phyloP scores from a whole-genome alignment of 2,888 invertebrate species.

The Perithous albicinctus region DNA sequence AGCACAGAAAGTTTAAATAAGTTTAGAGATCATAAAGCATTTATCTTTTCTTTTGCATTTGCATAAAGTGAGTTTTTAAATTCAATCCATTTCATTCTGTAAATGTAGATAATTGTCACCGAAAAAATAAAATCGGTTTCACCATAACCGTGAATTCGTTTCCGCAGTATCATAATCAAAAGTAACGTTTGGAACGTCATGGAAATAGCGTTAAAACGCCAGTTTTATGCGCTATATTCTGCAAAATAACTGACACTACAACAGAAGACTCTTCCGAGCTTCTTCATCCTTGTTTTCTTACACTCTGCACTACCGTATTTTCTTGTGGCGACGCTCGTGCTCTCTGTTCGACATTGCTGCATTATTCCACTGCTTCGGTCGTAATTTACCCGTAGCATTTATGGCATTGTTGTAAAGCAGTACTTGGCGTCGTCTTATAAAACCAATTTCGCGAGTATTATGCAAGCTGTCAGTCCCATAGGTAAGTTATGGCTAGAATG shows the following conservation, averaged over 20 bases:
- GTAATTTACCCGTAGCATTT: constrained; percentile 83
- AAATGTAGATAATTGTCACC: too few relatives aligned
- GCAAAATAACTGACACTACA: constrained; percentile 49
- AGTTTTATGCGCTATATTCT: constrained; percentile 48
- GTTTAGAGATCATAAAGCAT: too few relatives aligned
- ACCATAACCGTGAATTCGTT: too few relatives aligned
- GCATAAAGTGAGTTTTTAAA: too few relatives aligned
- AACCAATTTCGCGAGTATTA: constrained; percentile 84
- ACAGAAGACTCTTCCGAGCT: constrained; percentile 8
- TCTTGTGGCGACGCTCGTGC: constrained; percentile 19
- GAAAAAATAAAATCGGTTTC: too few relatives aligned
- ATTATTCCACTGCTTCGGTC: constrained; percentile 73
- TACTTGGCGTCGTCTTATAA: constrained; percentile 82
- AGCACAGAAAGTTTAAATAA: too few relatives aligned
- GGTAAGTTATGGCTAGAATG: constrained; percentile 81
- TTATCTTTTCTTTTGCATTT: too few relatives aligned
- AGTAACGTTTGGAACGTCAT: constrained; percentile 14
- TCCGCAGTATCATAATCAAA: constrained; percentile 44
- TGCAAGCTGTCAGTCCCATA: constrained; percentile 83
- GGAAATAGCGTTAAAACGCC: constrained; percentile 36
- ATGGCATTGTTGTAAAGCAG: constrained; percentile 83
- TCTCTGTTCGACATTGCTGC: constrained; percentile 53
- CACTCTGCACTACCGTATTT: constrained; percentile 24
- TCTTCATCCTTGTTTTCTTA: constrained; percentile 44
- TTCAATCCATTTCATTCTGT: too few relatives aligned